Conservation (phyloP, 2,888 invertebrate genomes). For the Xestia xanthographa region DNA sequence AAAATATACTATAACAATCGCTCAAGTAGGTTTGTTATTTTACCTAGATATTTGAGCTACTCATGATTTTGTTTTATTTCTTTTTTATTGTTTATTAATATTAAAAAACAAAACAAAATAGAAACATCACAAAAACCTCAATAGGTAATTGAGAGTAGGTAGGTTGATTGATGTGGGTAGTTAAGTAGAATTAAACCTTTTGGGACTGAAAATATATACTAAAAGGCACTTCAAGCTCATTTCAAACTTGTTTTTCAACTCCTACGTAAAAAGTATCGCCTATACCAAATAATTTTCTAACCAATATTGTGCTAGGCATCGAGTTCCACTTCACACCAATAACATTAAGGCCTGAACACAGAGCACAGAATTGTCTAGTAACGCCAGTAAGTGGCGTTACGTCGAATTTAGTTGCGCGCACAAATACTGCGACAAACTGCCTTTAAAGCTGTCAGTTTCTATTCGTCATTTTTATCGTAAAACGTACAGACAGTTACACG, state of each 20-base stretch:
- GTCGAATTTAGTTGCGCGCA: background rate
- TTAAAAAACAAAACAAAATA: too few species aligned
- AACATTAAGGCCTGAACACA: slow-evolving; percentile 2
- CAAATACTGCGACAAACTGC: background rate
- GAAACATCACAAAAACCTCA: too few species aligned
- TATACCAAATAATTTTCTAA: background rate
- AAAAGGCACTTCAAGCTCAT: background rate
- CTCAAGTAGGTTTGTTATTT: background rate
- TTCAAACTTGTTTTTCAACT: background rate
- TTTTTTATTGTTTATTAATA: too few species aligned
- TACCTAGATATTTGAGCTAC: background rate
- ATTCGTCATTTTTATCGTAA: background rate
- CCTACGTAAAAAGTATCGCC: background rate
- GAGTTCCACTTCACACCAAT: slow-evolving; percentile 13
- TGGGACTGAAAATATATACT: background rate
- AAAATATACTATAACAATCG: background rate
- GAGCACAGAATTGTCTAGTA: background rate
- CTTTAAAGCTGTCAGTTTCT: background rate
- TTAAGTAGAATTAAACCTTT: background rate
- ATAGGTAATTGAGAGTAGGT: background rate
- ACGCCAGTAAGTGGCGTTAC: too few species aligned
- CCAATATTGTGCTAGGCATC: background rate
- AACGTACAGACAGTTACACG: background rate
- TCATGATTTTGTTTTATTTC: background rate
- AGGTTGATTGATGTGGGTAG: background rate